Base-by-base conservation (phyloP, 2,113 vertebrate species). In the Heliornis fulica region DNA sequence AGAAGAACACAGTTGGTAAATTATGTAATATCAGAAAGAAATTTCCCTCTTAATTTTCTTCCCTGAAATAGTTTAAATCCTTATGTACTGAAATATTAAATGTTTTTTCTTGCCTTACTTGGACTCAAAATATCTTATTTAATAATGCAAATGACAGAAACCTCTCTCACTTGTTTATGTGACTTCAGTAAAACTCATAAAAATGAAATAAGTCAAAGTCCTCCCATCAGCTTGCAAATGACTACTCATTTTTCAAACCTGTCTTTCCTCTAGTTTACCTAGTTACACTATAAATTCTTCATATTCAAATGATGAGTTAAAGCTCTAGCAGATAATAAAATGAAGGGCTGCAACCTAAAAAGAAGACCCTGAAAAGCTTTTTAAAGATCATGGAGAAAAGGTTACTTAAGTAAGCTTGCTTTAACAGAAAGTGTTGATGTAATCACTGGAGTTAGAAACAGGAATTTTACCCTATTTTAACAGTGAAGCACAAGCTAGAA, bases 161-260 rank as follows among this genome's bases (percentile, higher is more conserved):
- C 19, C 46, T 94, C 78, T 90, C 38, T 87, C 45, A 56, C 57
- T 82, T 74, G 76, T 77, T 88, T 92, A 77, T 86, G 38, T 51
- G 59, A 89, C 70, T 86, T 81, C 57, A 81, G 70, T 63, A 94
- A 85, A 92, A 92, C 59, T 78, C 81, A 89, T 86, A 94, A 87
- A 36, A 1, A 61, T 69, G 68, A 91, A 79, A 83, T 76, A 80
- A 92, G 59, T 72, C 53, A 50, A 94, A 72, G 41, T 86, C 46
- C n/a, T 85, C 76, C 64, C 69, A 91, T 89, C 21, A 92, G 29
- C 76, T 84, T 72, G 46, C 68, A 89, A 89, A 81, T 92, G 46
- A 86, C 70, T 89, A 77, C 23, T 18, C 51, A 82, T 89, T 92
- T 54, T 92, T 92, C 59, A 94, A 94, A 92, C 21, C 36, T 85